phyloP scores from a whole-genome alignment of 2,113 vertebrate genomes.

The Enhydra lutris region DNA sequence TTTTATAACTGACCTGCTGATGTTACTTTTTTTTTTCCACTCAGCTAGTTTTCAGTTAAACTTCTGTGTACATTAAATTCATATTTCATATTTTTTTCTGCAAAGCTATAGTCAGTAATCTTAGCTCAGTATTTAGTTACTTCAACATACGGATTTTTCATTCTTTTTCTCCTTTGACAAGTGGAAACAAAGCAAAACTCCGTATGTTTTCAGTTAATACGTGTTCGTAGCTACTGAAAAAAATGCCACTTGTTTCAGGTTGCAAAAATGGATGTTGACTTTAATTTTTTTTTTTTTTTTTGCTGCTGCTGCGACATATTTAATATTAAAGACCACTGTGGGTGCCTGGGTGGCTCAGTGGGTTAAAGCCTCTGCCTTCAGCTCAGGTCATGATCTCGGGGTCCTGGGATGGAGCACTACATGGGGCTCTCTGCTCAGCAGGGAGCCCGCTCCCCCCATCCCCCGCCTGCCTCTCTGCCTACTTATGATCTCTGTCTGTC shows the following conservation, averaged over 20 bases:
- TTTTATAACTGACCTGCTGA: neutral
- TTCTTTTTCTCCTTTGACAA: neutral
- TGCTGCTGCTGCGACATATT: neutral
- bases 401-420: no score
- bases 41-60: neutral
- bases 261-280: neutral
- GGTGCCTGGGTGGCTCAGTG: no score
- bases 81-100: neutral
- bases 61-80: neutral
- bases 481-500: no score
- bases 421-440: no score
- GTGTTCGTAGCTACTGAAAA: neutral
- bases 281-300: neutral
- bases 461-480: no score
- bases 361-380: no score
- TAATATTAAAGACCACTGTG: neutral
- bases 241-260: neutral
- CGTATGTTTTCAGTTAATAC: neutral
- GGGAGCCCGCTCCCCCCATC: no score
- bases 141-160: neutral
- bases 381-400: no score
- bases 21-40: neutral
- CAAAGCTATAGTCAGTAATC: neutral
- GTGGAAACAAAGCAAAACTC: neutral
- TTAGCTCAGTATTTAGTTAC: neutral